Base-by-base conservation (phyloP, 2,797 vertebrate species). In the Limosa lapponica region DNA sequence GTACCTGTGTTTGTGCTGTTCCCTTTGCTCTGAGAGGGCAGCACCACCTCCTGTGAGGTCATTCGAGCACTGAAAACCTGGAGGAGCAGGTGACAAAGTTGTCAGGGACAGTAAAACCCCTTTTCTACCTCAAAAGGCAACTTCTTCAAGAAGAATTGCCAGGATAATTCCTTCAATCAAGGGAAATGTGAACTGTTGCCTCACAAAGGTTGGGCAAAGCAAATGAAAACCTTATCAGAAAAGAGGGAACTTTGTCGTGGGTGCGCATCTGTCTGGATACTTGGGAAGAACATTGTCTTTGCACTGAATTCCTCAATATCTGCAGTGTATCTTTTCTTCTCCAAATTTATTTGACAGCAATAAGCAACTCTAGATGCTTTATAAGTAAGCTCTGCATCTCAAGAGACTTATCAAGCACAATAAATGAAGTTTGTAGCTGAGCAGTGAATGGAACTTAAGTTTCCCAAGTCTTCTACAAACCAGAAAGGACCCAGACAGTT, bases 21-120 rank as follows among this genome's bases (percentile, higher is more conserved):
- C 12, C 13, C 72, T 51, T 57, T 78, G 22, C 34, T 44, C 17
- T 2, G 0, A 4, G 25, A 37, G 4, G 25, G 11, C 30, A 62
- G 18, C 24, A 11, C 8, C 1, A 0, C 3, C 6, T 49, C 48
- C 66, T 36, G 2, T 12, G 15, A 16, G 11, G 16, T 12, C 11
- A 54, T 11, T 2, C 30, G 25, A 85, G 15, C 11, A 37, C 24
- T 20, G n/a, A 61, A 66, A 66, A 61, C 4, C 34, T 30, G 13
- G 51, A 85, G 39, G 13, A 59, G 11, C 3, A 44, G 6, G 4
- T 52, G 16, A 64, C 9, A 37, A 22, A 30, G 8, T 46, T 83
- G 16, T n/a, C 48, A 61, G 39, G 17, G 36, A 43, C 19, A 61
- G 15, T 2, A 78, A 78, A 89, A 41, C 3, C 9, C 8, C 14